These are phyloP conservation scores for Odontocolon sp. DNA, from an alignment of 2,888 invertebrate species.

Conservation along the genomic window DNA sequence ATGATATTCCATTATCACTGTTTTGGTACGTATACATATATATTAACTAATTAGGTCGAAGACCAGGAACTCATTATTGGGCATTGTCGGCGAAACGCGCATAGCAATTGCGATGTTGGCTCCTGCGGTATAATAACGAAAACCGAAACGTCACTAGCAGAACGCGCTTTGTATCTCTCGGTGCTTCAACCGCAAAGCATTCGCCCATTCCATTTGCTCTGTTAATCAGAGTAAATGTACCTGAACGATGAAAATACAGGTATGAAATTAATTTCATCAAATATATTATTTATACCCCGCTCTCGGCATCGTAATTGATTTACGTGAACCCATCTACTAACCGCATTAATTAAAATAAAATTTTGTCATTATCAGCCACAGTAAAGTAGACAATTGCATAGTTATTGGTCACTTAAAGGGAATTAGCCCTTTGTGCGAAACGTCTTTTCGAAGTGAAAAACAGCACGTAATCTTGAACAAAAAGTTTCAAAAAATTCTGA, in stretches of 20 bases:
- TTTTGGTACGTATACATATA: not conserved
- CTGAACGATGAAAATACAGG: conserved; percentile 13
- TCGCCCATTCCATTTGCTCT: conserved; percentile 27
- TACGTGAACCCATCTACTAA: not conserved
- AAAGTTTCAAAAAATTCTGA: too few species aligned
- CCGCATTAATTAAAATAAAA: not conserved
- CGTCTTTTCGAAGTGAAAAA: too few species aligned
- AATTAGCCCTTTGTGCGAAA: too few species aligned
- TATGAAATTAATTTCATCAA: not conserved
- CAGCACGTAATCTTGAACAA: too few species aligned
- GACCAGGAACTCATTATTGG: conserved; percentile 35
- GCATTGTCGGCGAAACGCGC: not conserved
- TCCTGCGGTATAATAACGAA: conserved; percentile 52
- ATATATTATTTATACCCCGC: conserved; percentile 24
- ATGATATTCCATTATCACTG: not conserved
- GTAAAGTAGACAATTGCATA: too few species aligned
- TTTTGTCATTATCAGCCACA: not conserved
- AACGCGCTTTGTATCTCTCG: conserved; percentile 6
- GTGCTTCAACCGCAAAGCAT: conserved; percentile 22
- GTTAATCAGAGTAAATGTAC: conserved; percentile 32
- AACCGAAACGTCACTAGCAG: conserved; percentile 49
- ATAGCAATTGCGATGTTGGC: conserved; percentile 17
- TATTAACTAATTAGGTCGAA: conserved; percentile 30
- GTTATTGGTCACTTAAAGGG: too few species aligned
- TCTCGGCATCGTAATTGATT: not conserved